Base-by-base conservation (phyloP, 2,888 invertebrate genomes). In the Tigriopus californicus region DNA sequence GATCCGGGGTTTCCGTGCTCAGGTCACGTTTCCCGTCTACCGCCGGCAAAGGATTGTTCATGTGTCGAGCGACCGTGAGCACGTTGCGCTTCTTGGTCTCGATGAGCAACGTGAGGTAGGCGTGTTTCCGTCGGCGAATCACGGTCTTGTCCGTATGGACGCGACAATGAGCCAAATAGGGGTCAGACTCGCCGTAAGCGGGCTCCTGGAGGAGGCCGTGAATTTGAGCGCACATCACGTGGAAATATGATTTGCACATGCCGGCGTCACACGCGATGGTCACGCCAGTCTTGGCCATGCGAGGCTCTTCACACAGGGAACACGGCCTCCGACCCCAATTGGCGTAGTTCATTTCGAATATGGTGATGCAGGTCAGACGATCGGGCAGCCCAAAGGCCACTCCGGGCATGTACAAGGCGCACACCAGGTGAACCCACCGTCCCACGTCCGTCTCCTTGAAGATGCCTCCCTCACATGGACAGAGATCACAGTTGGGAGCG, bases 181-280 rank as follows among this genome's bases (percentile, higher is more conserved):
- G 95, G 74, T 95, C 95, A 0, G 81, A 84, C 70, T 88, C 88
- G 67, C 87, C 88, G 0, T 84, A 82, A 70, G 88, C 87, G 0
- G 91, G 89, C 71, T 95, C 94, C 0, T 91, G 90, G 53, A 95
- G 72, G 56, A 92, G 76, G 1, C 95, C 95, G 66, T 90, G 88
- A 41, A 86, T 18, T 52, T 59, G 59, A 22, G 59, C 59, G 52
- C 97, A 98, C 12, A 95, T 95, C 46, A 94, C 94, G 71, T 98
- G 98, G 71, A 97, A 95, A 74, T 86, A 91, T 0, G 86, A 89
- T 68, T 90, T 83, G 75, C 98, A 98, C 80, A 98, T 85, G 25
- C 97, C 98, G 11, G 97, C 97, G 74, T 99, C 98, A 73, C 98
- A 98, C 62, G 87, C 85, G 59, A 97, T 89, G 69, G 90, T 89